Evolutionary conservation across 2,113 vertebrate genomes (phyloP).

Genomic region (Oceanites oceanicus): DNA sequence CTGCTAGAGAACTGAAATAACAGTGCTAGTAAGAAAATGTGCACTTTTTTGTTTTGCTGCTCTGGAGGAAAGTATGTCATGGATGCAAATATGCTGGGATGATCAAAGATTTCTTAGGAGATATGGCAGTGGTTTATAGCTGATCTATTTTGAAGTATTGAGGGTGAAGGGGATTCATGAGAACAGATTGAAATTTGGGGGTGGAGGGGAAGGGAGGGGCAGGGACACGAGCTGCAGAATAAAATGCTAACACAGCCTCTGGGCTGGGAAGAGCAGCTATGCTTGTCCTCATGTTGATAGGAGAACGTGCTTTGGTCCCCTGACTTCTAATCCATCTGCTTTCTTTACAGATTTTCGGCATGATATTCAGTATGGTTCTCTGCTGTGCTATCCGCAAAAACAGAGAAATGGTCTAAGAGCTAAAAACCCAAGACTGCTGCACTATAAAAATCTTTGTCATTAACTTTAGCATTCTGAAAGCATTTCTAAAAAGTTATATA

Average conservation of each 20-base stretch:
- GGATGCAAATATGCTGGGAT: background rate
- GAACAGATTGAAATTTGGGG: background rate
- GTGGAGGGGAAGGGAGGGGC: background rate
- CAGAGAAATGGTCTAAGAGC: constrained; percentile 87
- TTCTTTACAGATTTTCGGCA: constrained; percentile 86
- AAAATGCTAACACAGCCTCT: background rate
- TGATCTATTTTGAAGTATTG: background rate
- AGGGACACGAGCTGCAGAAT: background rate
- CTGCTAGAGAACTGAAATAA: background rate
- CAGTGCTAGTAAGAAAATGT: background rate
- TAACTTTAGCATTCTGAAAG: constrained; percentile 68
- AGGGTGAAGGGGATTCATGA: background rate
- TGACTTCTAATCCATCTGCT: background rate
- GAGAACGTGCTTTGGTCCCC: background rate
- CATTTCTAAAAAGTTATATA: constrained; percentile 75
- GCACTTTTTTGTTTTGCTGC: background rate
- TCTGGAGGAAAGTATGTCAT: background rate
- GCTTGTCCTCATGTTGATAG: background rate
- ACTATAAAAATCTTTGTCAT: constrained; percentile 53
- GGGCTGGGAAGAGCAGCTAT: background rate
- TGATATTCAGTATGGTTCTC: constrained; percentile 95
- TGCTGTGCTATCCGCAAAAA: constrained; percentile 92
- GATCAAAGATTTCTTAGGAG: background rate
- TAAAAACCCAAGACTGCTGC: background rate
- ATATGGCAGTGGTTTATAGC: background rate